Evolutionary conservation across 2,888 invertebrate species (phyloP).

Genomic region (Spatulosminthurus flaviceps): DNA sequence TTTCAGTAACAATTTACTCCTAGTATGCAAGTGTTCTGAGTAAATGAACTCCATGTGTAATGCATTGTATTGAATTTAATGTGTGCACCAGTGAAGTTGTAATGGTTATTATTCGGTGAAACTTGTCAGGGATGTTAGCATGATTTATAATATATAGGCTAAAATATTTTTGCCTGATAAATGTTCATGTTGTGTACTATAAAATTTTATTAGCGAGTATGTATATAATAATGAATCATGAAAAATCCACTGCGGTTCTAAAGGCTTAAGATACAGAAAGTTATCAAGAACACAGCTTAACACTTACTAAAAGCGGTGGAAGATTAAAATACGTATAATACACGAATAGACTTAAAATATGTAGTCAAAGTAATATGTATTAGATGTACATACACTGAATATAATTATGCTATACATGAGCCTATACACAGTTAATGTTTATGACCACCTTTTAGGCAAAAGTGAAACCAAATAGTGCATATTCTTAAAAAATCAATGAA

Average conservation of each 20-base stretch:
- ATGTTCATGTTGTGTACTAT: slow-evolving; percentile 31
- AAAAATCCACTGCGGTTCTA: background rate
- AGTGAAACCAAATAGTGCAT: background rate
- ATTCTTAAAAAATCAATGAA: background rate
- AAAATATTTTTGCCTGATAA: slow-evolving; percentile 34
- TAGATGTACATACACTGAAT: background rate
- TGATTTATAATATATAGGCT: slow-evolving; percentile 18
- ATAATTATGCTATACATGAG: background rate
- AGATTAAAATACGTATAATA: slow-evolving; percentile 24
- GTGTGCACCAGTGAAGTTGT: too few relatives aligned
- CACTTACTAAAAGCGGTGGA: background rate
- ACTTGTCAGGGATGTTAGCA: background rate
- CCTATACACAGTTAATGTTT: background rate
- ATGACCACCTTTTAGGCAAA: background rate
- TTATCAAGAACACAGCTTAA: background rate
- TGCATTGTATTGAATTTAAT: too few relatives aligned
- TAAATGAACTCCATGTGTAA: too few relatives aligned
- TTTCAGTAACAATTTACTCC: too few relatives aligned
- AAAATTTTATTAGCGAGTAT: slow-evolving; percentile 14
- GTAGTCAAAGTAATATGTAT: slow-evolving; percentile 6
- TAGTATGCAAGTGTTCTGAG: too few relatives aligned
- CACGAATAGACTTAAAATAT: slow-evolving; percentile 24
- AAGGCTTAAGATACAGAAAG: background rate
- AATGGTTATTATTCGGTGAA: background rate
- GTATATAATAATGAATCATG: background rate